Percentiles rank a stretch among this genome's conserved stretches.
These are phyloP conservation scores for Melanotaenia trifasciata DNA, from an alignment of 2,797 vertebrate genomes.

Conservation along the genomic window DNA sequence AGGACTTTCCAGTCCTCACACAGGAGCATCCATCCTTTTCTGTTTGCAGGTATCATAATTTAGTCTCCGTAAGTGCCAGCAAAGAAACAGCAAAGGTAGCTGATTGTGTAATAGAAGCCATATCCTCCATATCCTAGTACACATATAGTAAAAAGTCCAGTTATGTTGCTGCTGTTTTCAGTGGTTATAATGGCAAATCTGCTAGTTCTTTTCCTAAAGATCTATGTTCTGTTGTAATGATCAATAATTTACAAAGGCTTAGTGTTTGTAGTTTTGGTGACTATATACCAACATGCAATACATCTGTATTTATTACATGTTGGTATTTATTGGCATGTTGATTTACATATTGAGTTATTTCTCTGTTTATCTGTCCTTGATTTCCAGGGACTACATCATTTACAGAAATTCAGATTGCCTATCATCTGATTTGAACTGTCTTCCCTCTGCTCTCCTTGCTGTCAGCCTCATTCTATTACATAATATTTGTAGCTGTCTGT, in stretches of 20 bases:
- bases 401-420: background rate
- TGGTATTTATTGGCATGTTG: background rate
- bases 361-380: background rate
- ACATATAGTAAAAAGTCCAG: background rate
- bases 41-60: background rate
- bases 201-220: background rate
- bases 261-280: too few relatives aligned
- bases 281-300: too few relatives aligned
- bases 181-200: background rate
- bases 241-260: too few relatives aligned
- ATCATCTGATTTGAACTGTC: slow-evolving; percentile 5
- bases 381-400: background rate
- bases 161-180: background rate
- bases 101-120: background rate
- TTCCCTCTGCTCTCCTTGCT: background rate
- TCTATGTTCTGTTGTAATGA: too few relatives aligned
- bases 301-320: too few relatives aligned
- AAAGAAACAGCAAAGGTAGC: background rate
- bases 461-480: background rate
- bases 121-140: background rate
- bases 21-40: background rate
- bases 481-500: background rate
- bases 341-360: background rate
- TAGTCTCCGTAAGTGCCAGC: background rate
- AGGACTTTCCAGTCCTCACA: background rate